Conservation (phyloP, 1,140 invertebrate genomes). For the Sweltsa coloradensis region DNA sequence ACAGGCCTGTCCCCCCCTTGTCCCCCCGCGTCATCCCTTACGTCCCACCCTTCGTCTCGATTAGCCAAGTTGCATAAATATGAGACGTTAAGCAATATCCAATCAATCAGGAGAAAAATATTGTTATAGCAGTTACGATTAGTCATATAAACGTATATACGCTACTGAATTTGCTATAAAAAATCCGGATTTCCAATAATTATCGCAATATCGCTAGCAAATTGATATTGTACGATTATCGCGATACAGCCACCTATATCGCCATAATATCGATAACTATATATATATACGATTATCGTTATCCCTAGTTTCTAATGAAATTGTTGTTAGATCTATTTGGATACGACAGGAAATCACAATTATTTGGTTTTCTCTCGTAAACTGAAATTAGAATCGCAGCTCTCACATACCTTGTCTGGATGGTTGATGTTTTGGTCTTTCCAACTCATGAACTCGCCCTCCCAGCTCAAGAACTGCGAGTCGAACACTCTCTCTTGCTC, state of each 20-base stretch:
- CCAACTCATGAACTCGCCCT: conserved; percentile 73
- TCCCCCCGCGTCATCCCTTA: too few species aligned
- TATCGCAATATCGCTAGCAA: too few species aligned
- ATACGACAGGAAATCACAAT: not conserved
- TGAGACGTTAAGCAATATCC: too few species aligned
- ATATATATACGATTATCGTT: not conserved
- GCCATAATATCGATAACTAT: not conserved
- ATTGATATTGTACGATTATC: too few species aligned
- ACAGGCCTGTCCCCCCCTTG: too few species aligned
- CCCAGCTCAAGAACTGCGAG: conserved; percentile 70
- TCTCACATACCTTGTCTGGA: conserved; percentile 54
- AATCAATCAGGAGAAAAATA: too few species aligned
- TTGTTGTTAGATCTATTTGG: not conserved
- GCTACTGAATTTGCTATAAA: too few species aligned
- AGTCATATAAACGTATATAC: not conserved
- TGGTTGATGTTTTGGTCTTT: conserved; percentile 72
- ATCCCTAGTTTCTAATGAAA: not conserved
- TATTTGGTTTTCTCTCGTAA: too few species aligned
- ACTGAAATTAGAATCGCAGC: not conserved
- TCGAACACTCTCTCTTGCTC: conserved; percentile 69
- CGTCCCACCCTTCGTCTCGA: too few species aligned
- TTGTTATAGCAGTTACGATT: not conserved
- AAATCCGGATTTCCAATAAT: too few species aligned
- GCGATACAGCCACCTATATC: not conserved
- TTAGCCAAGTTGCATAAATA: too few species aligned